These are phyloP conservation scores for Embiotoca jacksoni DNA, from an alignment of 2,113 vertebrate genomes.

Conservation along the genomic window DNA sequence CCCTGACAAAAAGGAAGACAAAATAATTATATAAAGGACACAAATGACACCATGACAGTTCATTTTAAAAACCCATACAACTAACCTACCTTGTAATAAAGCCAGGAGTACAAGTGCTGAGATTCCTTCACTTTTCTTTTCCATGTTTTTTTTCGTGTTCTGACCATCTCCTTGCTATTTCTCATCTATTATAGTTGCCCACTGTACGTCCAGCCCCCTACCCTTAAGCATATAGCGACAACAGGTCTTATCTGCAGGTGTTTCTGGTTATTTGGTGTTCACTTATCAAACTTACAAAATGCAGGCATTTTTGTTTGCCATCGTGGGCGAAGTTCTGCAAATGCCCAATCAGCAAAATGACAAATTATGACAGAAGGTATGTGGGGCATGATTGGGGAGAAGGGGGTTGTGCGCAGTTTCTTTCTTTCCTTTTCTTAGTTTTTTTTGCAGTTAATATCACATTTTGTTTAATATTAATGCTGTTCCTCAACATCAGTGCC, in stretches of 20 bases:
- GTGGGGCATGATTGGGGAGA: not conserved
- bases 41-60: not conserved
- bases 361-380: constrained; percentile 66
- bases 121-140: constrained; percentile 25
- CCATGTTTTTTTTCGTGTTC: constrained; percentile 46
- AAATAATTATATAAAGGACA: not conserved
- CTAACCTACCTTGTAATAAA: constrained; percentile 43
- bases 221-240: constrained; percentile 13
- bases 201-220: constrained; percentile 39
- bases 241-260: constrained; percentile 68
- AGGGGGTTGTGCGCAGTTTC: not conserved
- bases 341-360: constrained; percentile 49
- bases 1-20: constrained; percentile 12
- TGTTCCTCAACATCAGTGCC: not conserved
- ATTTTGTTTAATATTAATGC: accelerated
- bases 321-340: constrained; percentile 36
- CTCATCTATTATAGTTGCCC: constrained; percentile 34
- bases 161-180: not conserved
- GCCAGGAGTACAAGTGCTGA: constrained; percentile 21
- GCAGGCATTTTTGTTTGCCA: constrained; percentile 33
- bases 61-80: not conserved
- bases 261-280: constrained; percentile 32
- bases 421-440: not conserved
- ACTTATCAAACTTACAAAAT: constrained; percentile 52
- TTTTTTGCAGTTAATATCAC: not conserved